phyloP scores from a whole-genome alignment of 2,113 vertebrate genomes.

The Acinonyx jubatus region DNA sequence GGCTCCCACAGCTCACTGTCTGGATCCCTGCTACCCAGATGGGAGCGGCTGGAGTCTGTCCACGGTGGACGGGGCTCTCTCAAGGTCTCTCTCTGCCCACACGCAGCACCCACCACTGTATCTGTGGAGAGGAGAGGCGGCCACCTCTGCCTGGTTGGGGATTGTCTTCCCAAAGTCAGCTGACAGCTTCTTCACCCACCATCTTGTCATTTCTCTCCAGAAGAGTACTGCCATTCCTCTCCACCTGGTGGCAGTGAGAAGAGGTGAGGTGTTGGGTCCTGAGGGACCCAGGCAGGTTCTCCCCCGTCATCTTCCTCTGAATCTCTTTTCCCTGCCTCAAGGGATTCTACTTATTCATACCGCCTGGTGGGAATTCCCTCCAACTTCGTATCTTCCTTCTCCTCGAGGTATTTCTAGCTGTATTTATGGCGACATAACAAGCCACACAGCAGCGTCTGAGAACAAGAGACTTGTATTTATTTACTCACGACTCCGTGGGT shows the following conservation, averaged over 20 bases:
- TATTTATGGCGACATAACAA: background rate
- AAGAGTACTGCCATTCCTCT: background rate
- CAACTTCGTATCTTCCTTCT: background rate
- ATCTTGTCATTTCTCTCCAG: background rate
- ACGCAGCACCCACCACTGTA: too few species aligned
- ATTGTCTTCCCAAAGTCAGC: background rate
- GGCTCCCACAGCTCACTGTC: background rate
- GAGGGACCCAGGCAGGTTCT: background rate
- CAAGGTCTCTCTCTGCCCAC: background rate
- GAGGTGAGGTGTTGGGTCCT: background rate
- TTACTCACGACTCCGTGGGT: background rate
- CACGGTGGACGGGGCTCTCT: background rate
- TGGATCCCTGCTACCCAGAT: background rate
- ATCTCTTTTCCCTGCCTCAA: background rate
- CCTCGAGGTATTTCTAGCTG: background rate
- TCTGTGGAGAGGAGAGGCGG: background rate
- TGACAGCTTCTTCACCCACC: background rate
- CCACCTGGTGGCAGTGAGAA: background rate
- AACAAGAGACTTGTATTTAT: background rate
- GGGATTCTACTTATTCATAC: background rate
- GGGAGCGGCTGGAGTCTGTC: background rate
- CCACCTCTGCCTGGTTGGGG: accelerated
- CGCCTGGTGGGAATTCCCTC: background rate
- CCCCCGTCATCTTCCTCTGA: background rate
- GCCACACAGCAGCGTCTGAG: background rate